Evolutionary conservation across 2,888 invertebrate genomes (phyloP).

Genomic region (Cheilosia scutellata): DNA sequence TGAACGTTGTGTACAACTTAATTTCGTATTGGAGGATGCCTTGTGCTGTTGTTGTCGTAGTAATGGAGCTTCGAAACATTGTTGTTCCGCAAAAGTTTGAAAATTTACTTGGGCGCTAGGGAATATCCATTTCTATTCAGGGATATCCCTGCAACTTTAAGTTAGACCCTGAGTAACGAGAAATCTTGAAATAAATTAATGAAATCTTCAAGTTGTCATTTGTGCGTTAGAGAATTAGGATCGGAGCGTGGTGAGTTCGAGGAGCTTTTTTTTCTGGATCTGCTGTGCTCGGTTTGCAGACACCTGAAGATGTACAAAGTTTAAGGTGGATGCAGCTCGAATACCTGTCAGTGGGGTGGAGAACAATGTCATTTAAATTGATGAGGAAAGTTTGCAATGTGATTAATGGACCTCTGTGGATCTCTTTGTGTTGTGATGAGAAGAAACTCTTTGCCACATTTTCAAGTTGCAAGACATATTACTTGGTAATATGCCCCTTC

Average conservation of each 20-base stretch:
- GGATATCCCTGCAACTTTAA: constrained; percentile 31
- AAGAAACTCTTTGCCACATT: neutral
- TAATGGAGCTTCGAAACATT: constrained; percentile 35
- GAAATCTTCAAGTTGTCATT: constrained; percentile 57
- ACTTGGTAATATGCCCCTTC: neutral
- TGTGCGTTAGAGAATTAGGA: constrained; percentile 40
- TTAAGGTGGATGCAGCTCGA: constrained; percentile 13
- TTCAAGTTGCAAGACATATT: neutral
- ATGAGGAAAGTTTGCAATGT: constrained; percentile 54
- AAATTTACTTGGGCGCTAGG: constrained; percentile 38
- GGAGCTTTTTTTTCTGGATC: constrained; percentile 8
- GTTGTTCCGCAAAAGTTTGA: constrained; percentile 28
- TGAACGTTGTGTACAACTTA: constrained; percentile 66
- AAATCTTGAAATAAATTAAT: constrained; percentile 48
- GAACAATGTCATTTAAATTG: constrained; percentile 52
- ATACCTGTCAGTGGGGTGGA: constrained; percentile 22
- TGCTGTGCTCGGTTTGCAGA: constrained; percentile 19
- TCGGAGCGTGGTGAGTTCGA: constrained; percentile 15
- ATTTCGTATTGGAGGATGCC: constrained; percentile 46
- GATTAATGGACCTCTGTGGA: constrained; percentile 32
- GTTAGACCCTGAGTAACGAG: neutral
- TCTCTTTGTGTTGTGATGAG: neutral
- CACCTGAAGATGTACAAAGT: constrained; percentile 7
- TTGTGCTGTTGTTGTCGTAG: constrained; percentile 30
- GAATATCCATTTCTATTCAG: constrained; percentile 44